Evolutionary conservation across 1,140 invertebrate species (phyloP), one percentile per base, ranked within the genome.

Genomic region (Andricus grossulariae): DNA sequence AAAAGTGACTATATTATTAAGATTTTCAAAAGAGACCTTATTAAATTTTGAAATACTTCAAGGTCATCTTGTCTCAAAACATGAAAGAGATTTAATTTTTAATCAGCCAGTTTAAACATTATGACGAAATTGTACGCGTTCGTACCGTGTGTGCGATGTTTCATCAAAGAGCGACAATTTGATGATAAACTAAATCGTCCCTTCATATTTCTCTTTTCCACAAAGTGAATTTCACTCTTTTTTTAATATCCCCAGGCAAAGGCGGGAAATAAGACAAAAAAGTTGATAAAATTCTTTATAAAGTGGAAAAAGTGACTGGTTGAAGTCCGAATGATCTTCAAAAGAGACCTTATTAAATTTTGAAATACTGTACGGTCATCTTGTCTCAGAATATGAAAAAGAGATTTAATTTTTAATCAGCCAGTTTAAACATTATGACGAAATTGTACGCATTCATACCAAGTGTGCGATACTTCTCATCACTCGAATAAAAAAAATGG

Each of bases 221-320:
- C 71, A 19, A 75, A 73, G 6, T 71, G 49, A 73, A 32, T 32
- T 32, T 15, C 6, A 72, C 51, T 25, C 80, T 77, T 79, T 79
- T 83, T 80, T 82, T 79, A 74, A 82, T 77, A 45, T 71, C n/a
- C 25, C 39, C 75, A 71, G 75, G 78, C 60, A 66, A 21, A 50
- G 32, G 57, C 60, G 72, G 52, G 54, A 50, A 18, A 76, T 60
- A 19, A 55, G 49, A 76, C 60, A 66, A 50, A 76, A 75, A 57
- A 32, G 25, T 16, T 25, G 73, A 73, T 70, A 57, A 45, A 71
- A 81, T 71, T 72, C 49, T 78, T 78, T 73, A 70, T 72, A 66
- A 76, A 73, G n/a, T 13, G 16, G 57, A 73, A 73, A 11, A 45
- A 45, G 39, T 45, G 39, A 45, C 39, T 45, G 39, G 39, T 11